Conservation (phyloP, 2,113 vertebrate genomes). For the Microtus montanus region DNA sequence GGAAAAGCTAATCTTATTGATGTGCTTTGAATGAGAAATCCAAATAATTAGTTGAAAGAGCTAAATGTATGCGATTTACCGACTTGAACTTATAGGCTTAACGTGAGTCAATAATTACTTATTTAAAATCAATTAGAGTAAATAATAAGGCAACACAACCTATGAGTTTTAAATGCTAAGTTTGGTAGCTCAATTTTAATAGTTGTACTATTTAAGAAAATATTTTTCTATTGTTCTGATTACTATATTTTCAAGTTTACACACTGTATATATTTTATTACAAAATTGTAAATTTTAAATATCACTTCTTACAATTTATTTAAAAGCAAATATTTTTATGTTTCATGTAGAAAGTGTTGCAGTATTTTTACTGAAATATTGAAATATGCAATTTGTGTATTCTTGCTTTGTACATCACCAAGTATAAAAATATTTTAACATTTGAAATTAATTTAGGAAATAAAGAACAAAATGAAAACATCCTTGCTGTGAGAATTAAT, state of each 20-base stretch:
- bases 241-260: not conserved
- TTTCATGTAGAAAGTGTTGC: not conserved
- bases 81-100: not conserved
- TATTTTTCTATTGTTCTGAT: not conserved
- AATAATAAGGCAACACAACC: constrained; percentile 18
- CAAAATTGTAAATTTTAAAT: not conserved
- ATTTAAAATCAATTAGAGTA: not conserved
- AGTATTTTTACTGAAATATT: not conserved
- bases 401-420: not conserved
- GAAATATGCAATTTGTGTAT: not conserved
- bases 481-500: not conserved
- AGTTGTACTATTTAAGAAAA: not conserved
- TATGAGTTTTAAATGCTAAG: not conserved
- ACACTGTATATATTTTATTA: not conserved
- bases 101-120: not conserved
- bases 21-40: not conserved
- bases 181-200: not conserved
- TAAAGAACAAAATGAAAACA: not conserved
- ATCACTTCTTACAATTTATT: not conserved
- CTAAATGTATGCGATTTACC: not conserved
- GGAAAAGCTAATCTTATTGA: not conserved
- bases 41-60: not conserved
- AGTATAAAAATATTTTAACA: not conserved
- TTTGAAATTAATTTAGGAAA: not conserved
- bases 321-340: not conserved